Base-by-base conservation (phyloP, 2,113 vertebrate species). In the Psettodes erumei region DNA sequence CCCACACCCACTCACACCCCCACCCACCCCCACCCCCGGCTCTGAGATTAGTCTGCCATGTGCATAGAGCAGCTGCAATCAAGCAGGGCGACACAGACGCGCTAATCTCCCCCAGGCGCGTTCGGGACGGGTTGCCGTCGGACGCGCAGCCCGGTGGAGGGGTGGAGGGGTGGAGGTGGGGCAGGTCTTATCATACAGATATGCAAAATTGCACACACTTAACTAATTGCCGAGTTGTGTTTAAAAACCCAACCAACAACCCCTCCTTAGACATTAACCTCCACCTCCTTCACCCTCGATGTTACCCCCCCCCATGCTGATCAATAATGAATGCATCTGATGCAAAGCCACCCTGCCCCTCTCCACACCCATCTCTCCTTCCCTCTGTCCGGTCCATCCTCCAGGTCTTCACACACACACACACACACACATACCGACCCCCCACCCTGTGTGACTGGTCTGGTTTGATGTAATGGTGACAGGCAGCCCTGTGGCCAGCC, bases 301-400 rank as follows among this genome's bases (percentile, higher is more conserved):
- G 81, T 83, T 64, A 74, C 18, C 19, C 7, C 37, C 63, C 8
- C 45, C 13, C 37, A 68, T 86, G 59, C 65, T 82, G 81, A 91
- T 92, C 88, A 89, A 88, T 91, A 87, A 86, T 83, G 30, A 65
- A 91, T 89, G 72, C 53, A 77, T 82, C 74, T 81, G 77, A 88
- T 84, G 78, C 59, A 82, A 81, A 85, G 66, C 85, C 86, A 71
- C 84, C 83, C 73, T 64, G n/a, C 59, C 59, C 58, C 76, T 33
- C 23, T 68, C 67, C 72, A 55, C 77, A 47, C 82, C 56, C 74
- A 25, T 10, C 28, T 71, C 45, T 43, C 19, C 30, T 16, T 2
- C 11, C 11, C 32, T 35, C 11, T 37, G 16, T n/a, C 13, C 50
- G 15, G 18, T 25, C 28, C 4, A 16, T 4, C 48, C 5, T 38